phyloP scores from a whole-genome alignment of 2,113 vertebrate species.

The Poicephalus gulielmi region DNA sequence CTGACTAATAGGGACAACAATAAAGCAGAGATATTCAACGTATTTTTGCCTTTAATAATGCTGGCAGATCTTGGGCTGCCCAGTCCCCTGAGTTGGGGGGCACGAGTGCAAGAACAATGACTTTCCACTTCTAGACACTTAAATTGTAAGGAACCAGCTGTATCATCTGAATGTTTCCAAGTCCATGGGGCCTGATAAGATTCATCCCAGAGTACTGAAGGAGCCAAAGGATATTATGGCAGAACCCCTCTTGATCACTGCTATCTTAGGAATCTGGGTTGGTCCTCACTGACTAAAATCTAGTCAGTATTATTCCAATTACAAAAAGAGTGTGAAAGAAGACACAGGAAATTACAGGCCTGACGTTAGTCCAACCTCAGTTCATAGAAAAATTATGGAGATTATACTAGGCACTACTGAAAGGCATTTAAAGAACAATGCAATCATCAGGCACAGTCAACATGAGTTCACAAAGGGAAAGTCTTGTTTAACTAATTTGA shows the following conservation, averaged over 20 bases:
- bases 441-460: not conserved
- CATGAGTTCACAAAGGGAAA: not conserved
- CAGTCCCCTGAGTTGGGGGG: not conserved
- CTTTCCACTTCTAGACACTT: no score
- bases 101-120: accelerated
- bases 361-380: not conserved
- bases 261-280: not conserved
- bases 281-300: not conserved
- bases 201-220: not conserved
- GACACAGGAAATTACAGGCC: not conserved
- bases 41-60: not conserved
- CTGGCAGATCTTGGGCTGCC: not conserved
- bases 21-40: not conserved
- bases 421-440: not conserved
- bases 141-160: not conserved
- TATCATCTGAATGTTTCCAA: not conserved
- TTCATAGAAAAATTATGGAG: not conserved
- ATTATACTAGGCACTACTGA: not conserved
- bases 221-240: not conserved
- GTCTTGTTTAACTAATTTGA: not conserved
- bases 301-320: not conserved
- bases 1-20: not conserved
- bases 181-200: not conserved
- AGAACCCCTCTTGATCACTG: not conserved
- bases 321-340: not conserved